phyloP scores from a whole-genome alignment of 2,113 vertebrate species.

The Sardina pilchardus region DNA sequence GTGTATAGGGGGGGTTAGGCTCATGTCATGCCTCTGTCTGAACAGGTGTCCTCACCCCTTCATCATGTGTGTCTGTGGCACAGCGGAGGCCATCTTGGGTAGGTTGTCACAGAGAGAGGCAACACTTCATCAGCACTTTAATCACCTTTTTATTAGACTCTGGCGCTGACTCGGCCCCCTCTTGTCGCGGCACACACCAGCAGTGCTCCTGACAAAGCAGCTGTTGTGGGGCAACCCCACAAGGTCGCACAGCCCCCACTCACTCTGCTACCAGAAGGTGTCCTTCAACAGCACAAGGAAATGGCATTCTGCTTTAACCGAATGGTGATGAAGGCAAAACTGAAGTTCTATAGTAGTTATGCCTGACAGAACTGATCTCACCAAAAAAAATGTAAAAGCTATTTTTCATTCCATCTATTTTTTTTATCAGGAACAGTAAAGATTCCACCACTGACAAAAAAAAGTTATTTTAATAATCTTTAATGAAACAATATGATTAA shows the following conservation, averaged over 20 bases:
- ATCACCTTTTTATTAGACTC: neutral
- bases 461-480: neutral
- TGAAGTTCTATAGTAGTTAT: neutral
- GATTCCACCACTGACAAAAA: neutral
- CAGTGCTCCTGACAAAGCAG: neutral
- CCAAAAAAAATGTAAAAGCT: no score
- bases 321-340: neutral
- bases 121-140: neutral
- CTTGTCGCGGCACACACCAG: neutral
- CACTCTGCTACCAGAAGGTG: neutral
- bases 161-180: neutral
- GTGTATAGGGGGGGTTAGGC: neutral
- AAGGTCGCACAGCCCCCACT: neutral
- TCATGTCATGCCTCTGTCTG: neutral
- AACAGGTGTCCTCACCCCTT: slow-evolving; percentile 3
- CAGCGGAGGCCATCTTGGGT: neutral
- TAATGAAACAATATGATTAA: neutral
- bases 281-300: neutral
- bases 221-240: neutral
- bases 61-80: neutral
- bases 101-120: neutral
- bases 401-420: no score
- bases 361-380: no score
- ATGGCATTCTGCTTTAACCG: neutral
- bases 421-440: no score